Evolutionary conservation across 2,797 vertebrate genomes (phyloP).

Genomic region (Ispidina lecontei): DNA sequence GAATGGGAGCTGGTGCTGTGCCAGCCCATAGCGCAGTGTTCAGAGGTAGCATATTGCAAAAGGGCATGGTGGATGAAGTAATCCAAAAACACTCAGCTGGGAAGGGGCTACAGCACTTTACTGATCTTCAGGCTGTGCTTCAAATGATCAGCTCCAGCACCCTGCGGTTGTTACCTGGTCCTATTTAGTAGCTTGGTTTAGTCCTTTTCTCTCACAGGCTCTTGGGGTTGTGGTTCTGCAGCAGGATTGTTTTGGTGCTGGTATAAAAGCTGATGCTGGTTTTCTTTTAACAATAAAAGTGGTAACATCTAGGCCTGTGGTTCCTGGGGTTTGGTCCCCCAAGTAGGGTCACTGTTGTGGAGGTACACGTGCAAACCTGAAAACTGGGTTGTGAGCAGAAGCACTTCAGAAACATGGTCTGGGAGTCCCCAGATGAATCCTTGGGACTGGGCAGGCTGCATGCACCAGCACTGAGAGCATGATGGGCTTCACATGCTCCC

Average conservation of each 20-base stretch:
- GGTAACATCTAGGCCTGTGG: neutral
- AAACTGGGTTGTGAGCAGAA: neutral
- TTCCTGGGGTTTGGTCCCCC: neutral
- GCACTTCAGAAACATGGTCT: neutral
- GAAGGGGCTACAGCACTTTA: conserved; percentile 30
- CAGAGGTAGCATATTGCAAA: conserved; percentile 6
- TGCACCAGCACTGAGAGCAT: neutral
- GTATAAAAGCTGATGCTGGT: neutral
- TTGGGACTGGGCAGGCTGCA: neutral
- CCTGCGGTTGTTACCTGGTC: neutral
- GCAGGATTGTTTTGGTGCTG: accelerated
- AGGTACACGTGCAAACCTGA: neutral
- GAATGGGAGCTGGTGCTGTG: conserved; percentile 41
- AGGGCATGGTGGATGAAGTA: conserved; percentile 17
- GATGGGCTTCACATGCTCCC: neutral
- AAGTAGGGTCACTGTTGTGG: accelerated
- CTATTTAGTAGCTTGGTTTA: neutral
- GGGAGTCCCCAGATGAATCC: neutral
- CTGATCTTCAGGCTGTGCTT: neutral
- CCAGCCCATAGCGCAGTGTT: neutral
- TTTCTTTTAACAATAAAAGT: neutral
- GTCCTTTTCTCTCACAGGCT: neutral
- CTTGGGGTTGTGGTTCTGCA: neutral
- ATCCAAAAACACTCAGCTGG: conserved; percentile 51
- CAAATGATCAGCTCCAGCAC: neutral